phyloP scores from a whole-genome alignment of 2,113 vertebrate species.

The Philantomba maxwellii region DNA sequence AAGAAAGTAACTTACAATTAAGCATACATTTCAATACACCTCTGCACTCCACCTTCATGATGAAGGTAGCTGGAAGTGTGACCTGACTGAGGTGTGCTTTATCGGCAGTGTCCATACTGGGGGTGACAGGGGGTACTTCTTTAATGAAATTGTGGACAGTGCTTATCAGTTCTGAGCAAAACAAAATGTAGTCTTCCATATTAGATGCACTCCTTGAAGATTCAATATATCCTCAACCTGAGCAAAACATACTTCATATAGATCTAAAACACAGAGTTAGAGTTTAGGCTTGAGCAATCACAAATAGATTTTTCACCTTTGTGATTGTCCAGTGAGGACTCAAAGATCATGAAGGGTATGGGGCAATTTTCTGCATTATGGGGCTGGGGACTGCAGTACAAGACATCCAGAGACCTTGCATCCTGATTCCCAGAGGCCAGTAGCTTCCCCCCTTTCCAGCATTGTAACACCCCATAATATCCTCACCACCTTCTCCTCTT shows the following conservation, averaged over 20 bases:
- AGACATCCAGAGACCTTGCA: background rate
- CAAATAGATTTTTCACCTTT: background rate
- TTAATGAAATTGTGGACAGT: background rate
- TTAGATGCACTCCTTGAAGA: background rate
- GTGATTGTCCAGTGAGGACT: background rate
- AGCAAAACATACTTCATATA: background rate
- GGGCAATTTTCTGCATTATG: background rate
- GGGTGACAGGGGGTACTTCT: background rate
- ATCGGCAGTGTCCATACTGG: background rate
- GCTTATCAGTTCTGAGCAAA: background rate
- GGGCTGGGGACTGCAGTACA: accelerated
- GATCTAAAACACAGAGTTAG: background rate
- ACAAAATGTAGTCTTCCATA: background rate
- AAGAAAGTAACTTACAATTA: background rate
- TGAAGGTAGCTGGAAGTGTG: background rate
- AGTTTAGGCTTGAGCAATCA: background rate
- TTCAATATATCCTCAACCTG: background rate
- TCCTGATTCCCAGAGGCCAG: background rate
- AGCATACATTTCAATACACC: background rate
- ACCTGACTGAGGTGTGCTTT: background rate
- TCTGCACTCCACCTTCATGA: accelerated
- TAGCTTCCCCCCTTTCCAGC: background rate
- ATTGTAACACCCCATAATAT: background rate
- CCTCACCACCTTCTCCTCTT: background rate
- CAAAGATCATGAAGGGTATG: background rate